Conservation (phyloP, 2,888 invertebrate genomes). For the Paralinhomoeus sp. region DNA sequence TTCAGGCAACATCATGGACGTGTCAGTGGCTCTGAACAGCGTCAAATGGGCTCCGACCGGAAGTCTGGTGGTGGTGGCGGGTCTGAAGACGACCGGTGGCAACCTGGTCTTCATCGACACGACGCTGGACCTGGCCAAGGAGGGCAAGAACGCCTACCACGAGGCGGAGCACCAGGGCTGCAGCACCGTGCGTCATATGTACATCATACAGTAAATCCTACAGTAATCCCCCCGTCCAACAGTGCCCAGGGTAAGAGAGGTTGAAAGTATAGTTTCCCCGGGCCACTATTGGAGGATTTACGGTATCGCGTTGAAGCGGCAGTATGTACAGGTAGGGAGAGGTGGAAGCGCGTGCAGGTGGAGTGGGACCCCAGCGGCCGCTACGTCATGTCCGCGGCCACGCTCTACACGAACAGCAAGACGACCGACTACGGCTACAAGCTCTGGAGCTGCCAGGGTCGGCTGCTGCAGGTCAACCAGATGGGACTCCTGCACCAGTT, state of each 20-base stretch:
- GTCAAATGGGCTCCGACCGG: slow-evolving; percentile 66
- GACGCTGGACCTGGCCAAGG: slow-evolving; percentile 13
- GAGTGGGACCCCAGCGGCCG: slow-evolving; percentile 99
- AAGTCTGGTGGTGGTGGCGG: slow-evolving; percentile 28
- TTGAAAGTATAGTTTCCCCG: not conserved
- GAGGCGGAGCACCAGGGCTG: slow-evolving; percentile 6
- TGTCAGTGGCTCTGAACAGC: slow-evolving; percentile 49
- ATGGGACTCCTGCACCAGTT: slow-evolving; percentile 84
- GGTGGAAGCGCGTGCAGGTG: slow-evolving; percentile 51
- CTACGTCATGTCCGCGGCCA: slow-evolving; percentile 79
- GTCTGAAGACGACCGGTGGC: slow-evolving; percentile 8
- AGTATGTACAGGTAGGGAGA: no score
- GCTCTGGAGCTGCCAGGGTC: slow-evolving; percentile 88
- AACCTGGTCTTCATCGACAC: slow-evolving; percentile 21
- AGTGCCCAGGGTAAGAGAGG: not conserved
- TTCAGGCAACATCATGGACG: no score
- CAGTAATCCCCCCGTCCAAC: not conserved
- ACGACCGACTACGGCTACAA: slow-evolving; percentile 57
- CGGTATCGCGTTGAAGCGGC: no score
- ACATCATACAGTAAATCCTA: not conserved
- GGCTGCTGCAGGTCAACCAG: no score
- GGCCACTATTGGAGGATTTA: no score
- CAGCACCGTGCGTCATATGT: not conserved
- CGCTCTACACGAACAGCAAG: slow-evolving; percentile 48
- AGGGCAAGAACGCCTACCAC: no score